Conservation (phyloP, 2,888 invertebrate species). For the Nemurella pictetii region DNA sequence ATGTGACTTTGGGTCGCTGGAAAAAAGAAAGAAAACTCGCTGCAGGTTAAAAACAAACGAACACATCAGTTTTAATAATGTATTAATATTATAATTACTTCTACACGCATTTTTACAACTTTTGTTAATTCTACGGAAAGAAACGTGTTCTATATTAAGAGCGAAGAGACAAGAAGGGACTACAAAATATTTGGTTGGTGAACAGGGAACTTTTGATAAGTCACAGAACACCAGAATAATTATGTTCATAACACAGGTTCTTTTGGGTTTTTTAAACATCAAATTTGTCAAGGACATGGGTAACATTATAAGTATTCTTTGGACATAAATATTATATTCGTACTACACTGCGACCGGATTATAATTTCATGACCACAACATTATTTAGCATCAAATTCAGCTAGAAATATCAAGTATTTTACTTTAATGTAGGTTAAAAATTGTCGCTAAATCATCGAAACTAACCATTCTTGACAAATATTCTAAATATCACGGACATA, state of each 20-base stretch:
- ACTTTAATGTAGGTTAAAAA: neutral
- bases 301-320: conserved; percentile 19
- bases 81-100: conserved; percentile 20
- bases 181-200: conserved; percentile 19
- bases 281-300: conserved; percentile 15
- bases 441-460: neutral
- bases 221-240: conserved; percentile 3
- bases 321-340: neutral
- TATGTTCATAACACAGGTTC: neutral
- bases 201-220: neutral
- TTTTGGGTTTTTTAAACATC: conserved; percentile 18
- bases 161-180: conserved; percentile 11
- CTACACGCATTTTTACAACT: conserved; percentile 19
- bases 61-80: conserved; percentile 5
- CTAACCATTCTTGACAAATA: neutral
- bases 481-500: neutral
- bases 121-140: conserved; percentile 19
- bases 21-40: no score
- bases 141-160: conserved; percentile 18
- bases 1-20: neutral
- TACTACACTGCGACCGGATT: neutral
- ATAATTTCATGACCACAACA: neutral
- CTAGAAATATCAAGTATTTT: neutral
- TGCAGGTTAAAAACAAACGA: conserved; percentile 17
- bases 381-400: neutral